Evolutionary conservation across 2,797 vertebrate species (phyloP).

Genomic region (Aplochiton taeniatus): DNA sequence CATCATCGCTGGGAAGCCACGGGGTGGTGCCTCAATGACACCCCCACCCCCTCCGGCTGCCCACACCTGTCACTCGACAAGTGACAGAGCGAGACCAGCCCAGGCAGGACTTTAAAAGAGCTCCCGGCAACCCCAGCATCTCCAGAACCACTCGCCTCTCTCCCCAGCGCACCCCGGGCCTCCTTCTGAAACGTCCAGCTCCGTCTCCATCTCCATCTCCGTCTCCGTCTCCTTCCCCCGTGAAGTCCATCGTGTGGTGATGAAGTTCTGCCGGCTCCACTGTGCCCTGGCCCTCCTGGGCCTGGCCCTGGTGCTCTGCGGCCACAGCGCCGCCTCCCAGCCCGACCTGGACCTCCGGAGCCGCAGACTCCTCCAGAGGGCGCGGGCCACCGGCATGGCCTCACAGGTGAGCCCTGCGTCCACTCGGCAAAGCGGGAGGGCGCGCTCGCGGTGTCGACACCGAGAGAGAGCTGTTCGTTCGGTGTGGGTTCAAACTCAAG

Average conservation of each 20-base stretch:
- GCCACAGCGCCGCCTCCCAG: constrained; percentile 58
- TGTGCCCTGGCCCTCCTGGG: constrained; percentile 82
- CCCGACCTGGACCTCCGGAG: constrained; percentile 77
- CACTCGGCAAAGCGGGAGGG: too few species aligned
- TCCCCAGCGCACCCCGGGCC: constrained; percentile 6
- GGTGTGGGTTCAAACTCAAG: too few species aligned
- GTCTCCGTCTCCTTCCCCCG: constrained; percentile 1
- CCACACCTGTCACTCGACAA: constrained; percentile 55
- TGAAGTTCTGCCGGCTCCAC: constrained; percentile 83
- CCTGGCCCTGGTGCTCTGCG: constrained; percentile 73
- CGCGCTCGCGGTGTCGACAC: too few species aligned
- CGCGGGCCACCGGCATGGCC: constrained; percentile 79
- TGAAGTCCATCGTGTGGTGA: constrained; percentile 46
- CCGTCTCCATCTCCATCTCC: constrained; percentile 27
- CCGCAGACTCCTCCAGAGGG: constrained; percentile 86
- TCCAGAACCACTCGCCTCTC: neutral
- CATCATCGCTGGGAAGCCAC: constrained; percentile 54
- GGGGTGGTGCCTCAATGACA: neutral
- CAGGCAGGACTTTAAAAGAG: constrained; percentile 82
- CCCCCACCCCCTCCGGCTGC: neutral
- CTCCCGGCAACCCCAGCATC: constrained; percentile 5
- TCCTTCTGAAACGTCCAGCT: neutral
- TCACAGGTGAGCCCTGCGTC: constrained; percentile 61
- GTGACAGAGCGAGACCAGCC: constrained; percentile 68
- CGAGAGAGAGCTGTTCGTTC: too few species aligned